Base-by-base conservation (phyloP, 2,113 vertebrate genomes). In the Ailurus styani region DNA sequence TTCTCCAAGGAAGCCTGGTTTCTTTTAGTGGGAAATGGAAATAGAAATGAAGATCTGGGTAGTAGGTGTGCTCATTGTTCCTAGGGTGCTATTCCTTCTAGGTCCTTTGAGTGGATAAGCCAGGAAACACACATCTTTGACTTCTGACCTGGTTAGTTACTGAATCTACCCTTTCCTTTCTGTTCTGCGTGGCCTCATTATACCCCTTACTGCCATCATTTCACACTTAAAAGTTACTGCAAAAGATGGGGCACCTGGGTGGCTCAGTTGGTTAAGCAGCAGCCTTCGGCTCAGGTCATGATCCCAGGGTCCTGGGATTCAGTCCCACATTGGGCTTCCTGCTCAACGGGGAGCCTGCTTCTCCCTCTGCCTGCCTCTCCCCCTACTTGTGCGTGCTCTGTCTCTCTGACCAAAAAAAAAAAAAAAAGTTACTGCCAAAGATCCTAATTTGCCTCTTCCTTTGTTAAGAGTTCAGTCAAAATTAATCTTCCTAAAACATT, bases 1-100 rank as follows among this genome's bases (percentile, higher is more conserved):
- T 96, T 95, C 68, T 95, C 42, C 11, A 89, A 85, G 88, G 45
- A 64, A 17, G 27, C 52, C 34, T 95, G 60, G 7, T 95, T 93
- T 57, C 47, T 86, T 45, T 90, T 93, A 78, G n/a, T 89, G 45
- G 52, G 75, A 79, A 66, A 75, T 90, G 8, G 52, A 54, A 54
- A 54, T 54, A 93, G 21, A 88, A 79, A 73, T 87, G 52, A 64
- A 91, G 54, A 54, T 62, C 9, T 83, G 50, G 77, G 15, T 79
- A 9, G 23, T 70, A 64, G 42, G 42, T 55, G 31, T 72, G 68
- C 70, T 66, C 14, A 37, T 85, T 79, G 40, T 54, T 84, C 31
- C n/a, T 60, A 81, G 75, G 62, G 27, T 93, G n/a, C 84, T 93
- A 1, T 81, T 79, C 5, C 40, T 88, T 88, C 70, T 47, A 34